Base-by-base conservation (phyloP, 2,113 vertebrate genomes). In the Salvelinus namaycush region DNA sequence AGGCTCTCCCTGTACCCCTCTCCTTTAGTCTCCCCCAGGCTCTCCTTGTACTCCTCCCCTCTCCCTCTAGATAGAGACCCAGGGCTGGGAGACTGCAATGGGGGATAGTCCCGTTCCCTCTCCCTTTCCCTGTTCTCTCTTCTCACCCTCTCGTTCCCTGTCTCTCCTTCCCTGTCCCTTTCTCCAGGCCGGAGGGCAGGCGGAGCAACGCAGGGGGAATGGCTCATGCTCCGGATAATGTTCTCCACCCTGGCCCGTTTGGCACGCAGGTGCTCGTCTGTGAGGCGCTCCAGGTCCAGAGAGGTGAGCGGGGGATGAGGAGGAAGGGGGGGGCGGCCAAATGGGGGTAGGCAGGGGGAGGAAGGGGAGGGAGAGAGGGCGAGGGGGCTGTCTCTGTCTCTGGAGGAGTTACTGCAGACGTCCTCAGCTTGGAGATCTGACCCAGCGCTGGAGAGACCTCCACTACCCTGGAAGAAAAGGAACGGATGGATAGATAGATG, bases 191-290 rank as follows among this genome's bases (percentile, higher is more conserved):
- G 87, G 95, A 91, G 89, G 95, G 93, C 86, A 98, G 94, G 3
- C 90, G 97, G 90, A 6, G 94, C 90, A 90, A 96, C 95, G 0
- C 94, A 96, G 62, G 98, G 97, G 80, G 97, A 99, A 94, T 99
- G 97, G 90, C 97, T 99, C 97, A 99, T 99, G 78, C 97, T 97
- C 70, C 97, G 96, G 89, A 99, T 99, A 82, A 99, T 99, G 93
- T 98, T 99, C 89, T 99, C 97, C 86, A 99, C 98, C 16, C 98
- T 95, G 81, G 97, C 98, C 16, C 97, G 96, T 87, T 99, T 99
- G 74, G 98, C 98, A 80, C 96, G 96, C 84, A 99, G 96, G 95
- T 99, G 98, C 91, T 99, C 98, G 0, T 99, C 97, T 0, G 96
- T 96, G 83, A 99, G 95, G 81, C 98, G 93, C 94, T 99, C 98